Evolutionary conservation across 1,140 invertebrate genomes (phyloP).

Genomic region (Geopemphigus sp.): DNA sequence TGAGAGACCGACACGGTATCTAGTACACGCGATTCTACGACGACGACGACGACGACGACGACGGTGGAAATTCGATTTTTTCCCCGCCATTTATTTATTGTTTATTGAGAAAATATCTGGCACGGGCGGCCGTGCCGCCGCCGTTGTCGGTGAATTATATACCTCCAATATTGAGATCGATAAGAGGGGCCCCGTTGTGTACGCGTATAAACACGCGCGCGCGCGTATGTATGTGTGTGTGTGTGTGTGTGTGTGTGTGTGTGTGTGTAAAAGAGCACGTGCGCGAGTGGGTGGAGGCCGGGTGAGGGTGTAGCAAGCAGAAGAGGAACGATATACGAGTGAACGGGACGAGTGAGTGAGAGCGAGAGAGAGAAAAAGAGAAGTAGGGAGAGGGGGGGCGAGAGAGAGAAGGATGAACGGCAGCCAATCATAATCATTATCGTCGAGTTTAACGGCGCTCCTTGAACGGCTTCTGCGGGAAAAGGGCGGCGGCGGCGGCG

Average conservation of each 20-base stretch:
- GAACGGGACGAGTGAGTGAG: no score
- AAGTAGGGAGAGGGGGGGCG: no score
- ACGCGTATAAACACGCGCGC: neutral
- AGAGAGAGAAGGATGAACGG: neutral
- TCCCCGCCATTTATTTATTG: constrained; percentile 48
- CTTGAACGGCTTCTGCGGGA: constrained; percentile 10
- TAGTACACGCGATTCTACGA: no score
- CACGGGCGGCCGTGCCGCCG: constrained; percentile 33
- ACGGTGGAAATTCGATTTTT: constrained; percentile 44
- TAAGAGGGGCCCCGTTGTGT: constrained; percentile 14
- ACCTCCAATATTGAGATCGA: constrained; percentile 44
- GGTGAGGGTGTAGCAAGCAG: neutral
- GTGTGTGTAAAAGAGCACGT: no score
- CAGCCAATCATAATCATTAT: constrained; percentile 49
- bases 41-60: no score
- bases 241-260: no score
- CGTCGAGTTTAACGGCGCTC: constrained; percentile 48
- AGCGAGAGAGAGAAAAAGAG: no score
- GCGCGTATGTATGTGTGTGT: neutral
- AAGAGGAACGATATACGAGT: neutral
- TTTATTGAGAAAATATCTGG: constrained; percentile 48
- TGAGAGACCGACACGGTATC: no score
- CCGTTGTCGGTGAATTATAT: constrained; percentile 35
- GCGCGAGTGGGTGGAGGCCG: neutral
- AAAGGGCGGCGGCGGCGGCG: neutral